Conservation (phyloP, 2,797 vertebrate species). For the Myotis myotis region DNA sequence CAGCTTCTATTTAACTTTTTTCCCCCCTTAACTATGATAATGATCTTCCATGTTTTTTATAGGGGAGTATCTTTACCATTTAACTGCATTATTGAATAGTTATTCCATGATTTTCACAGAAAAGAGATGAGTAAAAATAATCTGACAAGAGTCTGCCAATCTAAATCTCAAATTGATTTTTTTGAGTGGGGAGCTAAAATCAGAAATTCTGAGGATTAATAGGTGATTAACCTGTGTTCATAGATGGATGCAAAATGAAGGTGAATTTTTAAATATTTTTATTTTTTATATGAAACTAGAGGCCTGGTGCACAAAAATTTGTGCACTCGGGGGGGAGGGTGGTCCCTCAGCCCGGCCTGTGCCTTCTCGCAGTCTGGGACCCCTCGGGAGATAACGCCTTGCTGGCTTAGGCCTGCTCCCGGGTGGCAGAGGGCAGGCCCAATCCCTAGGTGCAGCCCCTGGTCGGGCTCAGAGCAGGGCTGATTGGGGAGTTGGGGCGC, state of each 20-base stretch:
- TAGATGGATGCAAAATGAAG: not conserved
- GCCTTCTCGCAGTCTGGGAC: too few species aligned
- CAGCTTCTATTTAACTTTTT: not conserved
- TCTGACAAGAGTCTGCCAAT: not conserved
- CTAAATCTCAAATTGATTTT: not conserved
- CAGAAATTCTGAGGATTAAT: not conserved
- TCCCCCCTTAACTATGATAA: not conserved
- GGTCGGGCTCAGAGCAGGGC: too few species aligned
- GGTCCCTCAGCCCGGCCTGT: too few species aligned
- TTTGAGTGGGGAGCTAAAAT: not conserved
- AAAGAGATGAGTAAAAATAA: not conserved
- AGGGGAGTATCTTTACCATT: not conserved
- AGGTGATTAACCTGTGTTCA: not conserved
- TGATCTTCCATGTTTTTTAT: not conserved
- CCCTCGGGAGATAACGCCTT: too few species aligned
- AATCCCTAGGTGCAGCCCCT: too few species aligned
- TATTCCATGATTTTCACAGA: not conserved
- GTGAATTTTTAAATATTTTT: not conserved
- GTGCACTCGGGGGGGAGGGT: too few species aligned
- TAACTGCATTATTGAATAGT: not conserved
- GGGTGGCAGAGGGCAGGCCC: too few species aligned
- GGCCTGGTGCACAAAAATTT: too few species aligned
- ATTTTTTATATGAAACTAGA: not conserved
- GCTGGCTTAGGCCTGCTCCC: too few species aligned
- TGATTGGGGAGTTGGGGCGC: too few species aligned